Base-by-base conservation (phyloP, 2,797 vertebrate species). In the Brotula barbata region DNA sequence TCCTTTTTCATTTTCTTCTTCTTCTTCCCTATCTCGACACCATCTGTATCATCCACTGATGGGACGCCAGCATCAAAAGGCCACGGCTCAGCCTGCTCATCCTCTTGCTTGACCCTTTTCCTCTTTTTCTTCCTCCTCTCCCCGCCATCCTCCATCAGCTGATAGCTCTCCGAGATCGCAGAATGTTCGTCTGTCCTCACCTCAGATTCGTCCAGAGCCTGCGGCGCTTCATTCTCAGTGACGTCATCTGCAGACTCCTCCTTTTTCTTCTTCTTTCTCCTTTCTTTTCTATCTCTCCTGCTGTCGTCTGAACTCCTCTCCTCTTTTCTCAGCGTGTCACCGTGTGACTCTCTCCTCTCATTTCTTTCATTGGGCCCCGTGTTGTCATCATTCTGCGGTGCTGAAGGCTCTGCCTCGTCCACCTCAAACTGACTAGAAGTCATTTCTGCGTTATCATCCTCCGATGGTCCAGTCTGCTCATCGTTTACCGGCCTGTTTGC, bases 1-100 rank as follows among this genome's bases (percentile, higher is more conserved):
- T 47, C 5, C 25, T 55, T 70, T 64, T 73, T 60, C 47, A 42
- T 58, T 20, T 64, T 71, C 12, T 59, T 69, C 22, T 58, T 78
- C 28, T 58, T 78, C 36, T 68, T 58, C 1, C 11, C n/a, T 4
- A 11, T 17, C 5, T 37, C 36, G 25, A n/a, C 31, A 1, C 9
- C 43, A 11, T 36, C 40, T n/a, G n/a, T n/a, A 22, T 55, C 16
- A 10, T 25, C 25, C 8, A 5, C 14, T 47, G 49, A 16, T 42
- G 61, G 28, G 0, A 37, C 6, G 41, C 15, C 11, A 2, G 17
- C 1, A 2, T 7, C 2, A 3, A 11, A 25, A 28, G 60, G 11
- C 12, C 17, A 14, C 31, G 7, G 20, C 25, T 13, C 25, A 6
- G 36, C 46, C 15, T 17, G n/a, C 7, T 31, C 15, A 17, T 48